Base-by-base conservation (phyloP, 1,140 invertebrate genomes). In the Dinoponera quadriceps region DNA sequence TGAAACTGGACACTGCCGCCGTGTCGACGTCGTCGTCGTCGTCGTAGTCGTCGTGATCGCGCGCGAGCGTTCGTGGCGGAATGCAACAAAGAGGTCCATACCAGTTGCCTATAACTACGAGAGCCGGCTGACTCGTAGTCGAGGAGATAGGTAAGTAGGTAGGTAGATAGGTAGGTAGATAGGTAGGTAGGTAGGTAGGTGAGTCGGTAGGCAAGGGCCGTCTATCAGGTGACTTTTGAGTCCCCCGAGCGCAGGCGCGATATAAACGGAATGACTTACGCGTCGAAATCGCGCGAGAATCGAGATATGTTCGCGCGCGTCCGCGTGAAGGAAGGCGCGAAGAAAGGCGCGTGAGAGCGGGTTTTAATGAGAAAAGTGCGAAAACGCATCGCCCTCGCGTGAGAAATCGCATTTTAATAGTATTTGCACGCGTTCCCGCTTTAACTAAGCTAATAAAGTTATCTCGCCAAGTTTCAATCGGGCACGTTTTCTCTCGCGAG, bases 1-100 rank as follows among this genome's bases (percentile, higher is more conserved):
- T 91, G 92, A 92, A 93, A 92, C 90, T 89, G 90, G 87, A 92
- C 84, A 91, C 88, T 90, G 86, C 78, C 83, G 68, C 85, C 85
- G 57, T 44, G 84, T 80, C 57, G 72, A 73, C 22, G 81, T 84
- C 25, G 80, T 60, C 55, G 75, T 81, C 75, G 18, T 44, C 38
- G 38, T 44, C 38, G 38, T 44, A 20, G 75, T 60, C 55, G 75
- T 81, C 75, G 18, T 44, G 38, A 44, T 44, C 38, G 48, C 71
- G 74, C 49, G 68, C 62, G 57, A 72, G 51, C 71, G 60, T 84
- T 86, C 51, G 62, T 80, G 51, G 74, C 51, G 82, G 71, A 84
- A 88, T 88, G 90, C 89, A 91, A 91, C 88, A 88, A 91, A 92
- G 89, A 90, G 87, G 73, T 62, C 48, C 60, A 82, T 89, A 84